Evolutionary conservation across 2,888 invertebrate genomes (phyloP).

Genomic region (Zaprionus bogoriensis): DNA sequence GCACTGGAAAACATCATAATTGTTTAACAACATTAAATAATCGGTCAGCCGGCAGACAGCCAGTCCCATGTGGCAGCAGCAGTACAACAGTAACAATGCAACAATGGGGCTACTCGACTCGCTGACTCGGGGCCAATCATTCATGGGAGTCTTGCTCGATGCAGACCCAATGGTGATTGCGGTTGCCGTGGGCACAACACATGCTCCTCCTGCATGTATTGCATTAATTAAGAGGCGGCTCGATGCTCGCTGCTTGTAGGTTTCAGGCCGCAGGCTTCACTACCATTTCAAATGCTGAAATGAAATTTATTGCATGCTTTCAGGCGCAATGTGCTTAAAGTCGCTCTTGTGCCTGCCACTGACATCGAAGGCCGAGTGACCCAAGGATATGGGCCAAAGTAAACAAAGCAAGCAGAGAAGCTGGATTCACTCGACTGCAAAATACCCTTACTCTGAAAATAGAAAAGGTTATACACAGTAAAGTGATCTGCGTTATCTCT

Average conservation of each 20-base stretch:
- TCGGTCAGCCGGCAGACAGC: conserved; percentile 22
- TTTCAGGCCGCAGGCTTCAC: neutral
- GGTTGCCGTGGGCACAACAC: conserved; percentile 3
- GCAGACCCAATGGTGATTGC: neutral
- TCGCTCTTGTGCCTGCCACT: no score
- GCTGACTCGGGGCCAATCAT: no score
- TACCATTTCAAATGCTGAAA: neutral
- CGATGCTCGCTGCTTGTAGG: neutral
- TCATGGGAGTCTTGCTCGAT: neutral
- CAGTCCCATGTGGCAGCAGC: no score
- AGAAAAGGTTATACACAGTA: no score
- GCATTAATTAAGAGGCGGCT: conserved; percentile 20
- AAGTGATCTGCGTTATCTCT: no score
- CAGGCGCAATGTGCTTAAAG: conserved; percentile 4
- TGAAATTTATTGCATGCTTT: conserved; percentile 25
- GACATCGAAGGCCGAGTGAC: no score
- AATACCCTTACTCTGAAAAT: no score
- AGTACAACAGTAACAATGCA: no score
- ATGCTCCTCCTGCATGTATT: neutral
- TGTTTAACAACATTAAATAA: conserved; percentile 47
- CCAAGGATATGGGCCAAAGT: no score
- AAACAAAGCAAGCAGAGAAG: no score
- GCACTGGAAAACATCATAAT: conserved; percentile 49
- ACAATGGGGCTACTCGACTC: no score
- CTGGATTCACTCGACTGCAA: no score